Percentiles rank a stretch among this genome's conserved stretches.
phyloP scores from a whole-genome alignment of 1,140 invertebrate species.

The Cylas formicarius region DNA sequence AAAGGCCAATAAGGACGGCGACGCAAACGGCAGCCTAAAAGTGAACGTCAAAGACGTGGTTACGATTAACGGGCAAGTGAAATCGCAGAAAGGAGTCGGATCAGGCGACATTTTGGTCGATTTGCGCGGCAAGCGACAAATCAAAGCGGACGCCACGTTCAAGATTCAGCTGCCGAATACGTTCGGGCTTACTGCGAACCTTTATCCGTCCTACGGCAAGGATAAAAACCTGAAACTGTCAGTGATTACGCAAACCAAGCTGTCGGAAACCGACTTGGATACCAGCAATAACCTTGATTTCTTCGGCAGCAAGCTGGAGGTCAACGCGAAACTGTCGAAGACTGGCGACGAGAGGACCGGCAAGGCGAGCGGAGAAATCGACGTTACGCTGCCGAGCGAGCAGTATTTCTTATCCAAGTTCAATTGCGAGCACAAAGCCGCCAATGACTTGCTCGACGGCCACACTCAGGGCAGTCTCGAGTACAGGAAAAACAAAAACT shows the following conservation, averaged over 20 bases:
- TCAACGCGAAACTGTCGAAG: slow-evolving; percentile 47
- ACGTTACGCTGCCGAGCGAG: slow-evolving; percentile 51
- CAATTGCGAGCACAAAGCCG: slow-evolving; percentile 39
- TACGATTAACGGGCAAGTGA: slow-evolving; percentile 49
- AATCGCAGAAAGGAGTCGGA: slow-evolving; percentile 47
- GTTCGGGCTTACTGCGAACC: slow-evolving; percentile 51
- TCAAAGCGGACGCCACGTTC: slow-evolving; percentile 56
- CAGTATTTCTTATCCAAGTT: slow-evolving; percentile 46
- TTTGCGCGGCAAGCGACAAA: slow-evolving; percentile 47
- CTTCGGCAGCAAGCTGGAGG: slow-evolving; percentile 47
- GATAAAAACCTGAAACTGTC: slow-evolving; percentile 57
- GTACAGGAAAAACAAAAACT: slow-evolving; percentile 48
- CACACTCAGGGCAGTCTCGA: slow-evolving; percentile 44
- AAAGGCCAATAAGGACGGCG: slow-evolving; percentile 42
- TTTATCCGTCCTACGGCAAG: slow-evolving; percentile 62
- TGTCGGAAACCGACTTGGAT: slow-evolving; percentile 50
- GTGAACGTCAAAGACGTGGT: slow-evolving; percentile 49
- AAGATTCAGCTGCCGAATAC: slow-evolving; percentile 45
- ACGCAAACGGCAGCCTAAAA: slow-evolving; percentile 42
- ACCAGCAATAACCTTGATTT: slow-evolving; percentile 58
- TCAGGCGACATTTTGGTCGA: slow-evolving; percentile 51
- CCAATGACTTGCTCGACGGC: slow-evolving; percentile 42
- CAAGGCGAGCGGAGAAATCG: slow-evolving; percentile 43
- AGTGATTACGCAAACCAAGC: slow-evolving; percentile 53
- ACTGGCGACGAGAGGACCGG: slow-evolving; percentile 41